A percentile compares a stretch with the other conserved stretches of the same genome.
These are phyloP conservation scores for Trichonephila clavata DNA, from an alignment of 1,140 invertebrate genomes.

Conservation along the genomic window DNA sequence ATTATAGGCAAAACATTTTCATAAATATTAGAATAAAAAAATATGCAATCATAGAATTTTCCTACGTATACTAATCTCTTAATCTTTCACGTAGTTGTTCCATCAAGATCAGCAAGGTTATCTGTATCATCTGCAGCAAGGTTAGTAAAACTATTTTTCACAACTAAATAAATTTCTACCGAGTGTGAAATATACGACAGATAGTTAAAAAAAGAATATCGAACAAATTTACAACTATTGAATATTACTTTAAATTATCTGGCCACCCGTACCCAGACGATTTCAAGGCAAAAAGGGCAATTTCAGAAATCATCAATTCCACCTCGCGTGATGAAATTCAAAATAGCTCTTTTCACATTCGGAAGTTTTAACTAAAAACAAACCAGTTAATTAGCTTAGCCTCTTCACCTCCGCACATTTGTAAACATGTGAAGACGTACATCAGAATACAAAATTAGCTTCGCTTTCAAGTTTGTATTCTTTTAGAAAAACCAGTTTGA, in stretches of 20 bases:
- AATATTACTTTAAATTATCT: neutral
- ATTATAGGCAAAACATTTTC: no score
- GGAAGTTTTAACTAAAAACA: neutral
- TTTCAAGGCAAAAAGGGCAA: neutral
- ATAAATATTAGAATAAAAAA: no score
- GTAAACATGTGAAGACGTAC: neutral
- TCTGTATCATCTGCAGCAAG: no score
- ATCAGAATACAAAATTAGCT: neutral
- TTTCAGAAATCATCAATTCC: neutral
- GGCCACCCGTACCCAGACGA: neutral
- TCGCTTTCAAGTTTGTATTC: neutral
- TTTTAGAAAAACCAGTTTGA: neutral
- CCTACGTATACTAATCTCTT: no score
- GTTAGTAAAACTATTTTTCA: no score
- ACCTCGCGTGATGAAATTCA: neutral
- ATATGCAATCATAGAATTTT: no score
- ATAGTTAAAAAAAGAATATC: neutral
- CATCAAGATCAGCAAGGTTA: no score
- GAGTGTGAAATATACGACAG: no score
- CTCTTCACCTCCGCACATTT: neutral
- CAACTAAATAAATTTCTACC: no score
- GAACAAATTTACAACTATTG: neutral
- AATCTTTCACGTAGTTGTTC: no score
- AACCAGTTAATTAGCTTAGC: conserved; percentile 2
- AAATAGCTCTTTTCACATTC: neutral